Evolutionary conservation across 2,888 invertebrate genomes (phyloP), one percentile per base, ranked within the genome.

Genomic region (Saturnia japonica): DNA sequence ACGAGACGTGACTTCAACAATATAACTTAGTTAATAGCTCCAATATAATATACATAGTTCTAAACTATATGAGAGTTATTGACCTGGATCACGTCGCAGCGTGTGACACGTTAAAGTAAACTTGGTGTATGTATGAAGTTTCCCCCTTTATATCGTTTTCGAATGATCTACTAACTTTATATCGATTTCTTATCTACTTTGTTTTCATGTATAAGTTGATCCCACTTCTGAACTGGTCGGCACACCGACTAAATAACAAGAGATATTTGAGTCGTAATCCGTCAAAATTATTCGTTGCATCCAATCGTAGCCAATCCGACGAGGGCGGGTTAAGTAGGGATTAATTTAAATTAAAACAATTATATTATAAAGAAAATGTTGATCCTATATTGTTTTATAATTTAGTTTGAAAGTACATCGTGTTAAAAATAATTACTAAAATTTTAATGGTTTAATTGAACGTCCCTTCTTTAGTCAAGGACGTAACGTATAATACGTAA

Each of bases 81-180:
- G 64, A 64, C 64, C 64, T 64, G 64, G 40, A 64, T 40, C 40
- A 64, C 19, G 64, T 40, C 57, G n/a, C n/a, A n/a, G n/a, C n/a
- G 57, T 40, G 19, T 62, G 14, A 62, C 34, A 62, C 16, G 40
- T 40, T 64, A 9, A 64, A 11, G 7, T 40, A 60, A 60, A 60
- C 28, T 60, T 28, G 25, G 57, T 28, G 14, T 7, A 12, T 64
- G 40, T 40, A 40, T 34, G 1, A 64, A 64, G 64, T 64, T 64
- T 19, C 19, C 40, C 64, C 40, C n/a, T 40, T 64, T 64, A 40
- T 64, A 16, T 64, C 40, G 22, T 64, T 40, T 11, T 64, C 40
- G 40, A 64, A 64, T 64, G 40, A 6, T 57, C 25, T 25, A 25
- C 11, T 7, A 57, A 57, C 22, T 25, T 57, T 12, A 28, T 25